Base-by-base conservation (phyloP, 2,113 vertebrate genomes). In the Orcinus orca region DNA sequence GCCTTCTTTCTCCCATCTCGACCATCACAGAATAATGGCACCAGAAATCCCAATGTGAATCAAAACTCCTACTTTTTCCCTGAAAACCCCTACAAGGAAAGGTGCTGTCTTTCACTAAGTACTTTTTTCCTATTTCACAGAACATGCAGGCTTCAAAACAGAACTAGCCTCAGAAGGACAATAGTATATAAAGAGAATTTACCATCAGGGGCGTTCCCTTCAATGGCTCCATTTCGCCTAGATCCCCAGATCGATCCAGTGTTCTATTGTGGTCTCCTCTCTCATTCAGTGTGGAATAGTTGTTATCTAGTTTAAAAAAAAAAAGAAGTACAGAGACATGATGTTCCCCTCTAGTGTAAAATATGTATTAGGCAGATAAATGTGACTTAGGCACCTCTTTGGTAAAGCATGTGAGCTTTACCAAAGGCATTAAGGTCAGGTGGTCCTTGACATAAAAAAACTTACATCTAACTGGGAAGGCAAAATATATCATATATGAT, bases 221-320 rank as follows among this genome's bases (percentile, higher is more conserved):
- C 97, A 99, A 96, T 1, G 98, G 96, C 86, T 99, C 99, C 98
- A 98, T 98, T 86, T 99, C 99, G 71, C 99, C 98, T 0, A 99
- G 97, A 95, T 99, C 99, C 90, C 99, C 98, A 12, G 99, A 98
- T 96, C 99, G 98, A 77, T 99, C 99, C 98, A 99, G 98, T 85
- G 99, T 99, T 98, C 99, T 99, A 85, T 98, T 99, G 93, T 99
- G 99, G 97, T 99, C 99, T 97, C 99, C 99, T 98, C 99, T 99
- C 98, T 99, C 99, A 18, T 99, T 99, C 97, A 99, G 98, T 96
- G 99, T 99, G 98, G 99, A 99, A 97, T 99, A 99, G 95, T 98
- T 98, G 92, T 97, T 99, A 96, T 99, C 99, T 99, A 90, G 60
- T 17, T 58, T 15, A 25, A 18, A 36, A 38, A 58, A 80, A 36